Base-by-base conservation (phyloP, 2,888 invertebrate species). In the Aspidiotus destructor region DNA sequence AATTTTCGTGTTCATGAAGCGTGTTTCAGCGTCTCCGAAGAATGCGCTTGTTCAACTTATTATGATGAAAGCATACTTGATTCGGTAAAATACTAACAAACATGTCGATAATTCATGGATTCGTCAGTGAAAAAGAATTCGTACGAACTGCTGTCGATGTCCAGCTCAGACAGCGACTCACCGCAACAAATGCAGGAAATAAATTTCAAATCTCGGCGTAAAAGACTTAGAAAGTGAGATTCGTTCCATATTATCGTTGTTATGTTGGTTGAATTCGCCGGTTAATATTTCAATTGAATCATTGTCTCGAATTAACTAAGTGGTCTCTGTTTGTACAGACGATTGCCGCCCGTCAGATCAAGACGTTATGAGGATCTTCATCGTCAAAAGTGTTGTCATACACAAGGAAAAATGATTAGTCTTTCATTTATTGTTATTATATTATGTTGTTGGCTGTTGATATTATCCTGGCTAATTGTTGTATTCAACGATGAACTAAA, bases 131-230 rank as follows among this genome's bases (percentile, higher is more conserved):
- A 41, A 41, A 69, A 55, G 61, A 65, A 65, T 67, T 52, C 70
- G 44, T 70, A 70, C 57, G 70, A 70, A 60, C 65, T 70, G 53
- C 55, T 70, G n/a, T 65, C 64, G 15, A 65, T 70, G 61, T 61
- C 70, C 15, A 65, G 65, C 42, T 65, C 70, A n/a, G 70, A 70
- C 16, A 70, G 70, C 44, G 64, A 70, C 54, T 41, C 64, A 1
- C 64, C 60, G 11, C 65, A 53, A 10, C 65, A 64, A 40, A 40
- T 70, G 40, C 65, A 55, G 54, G 70, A 70, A 40, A 16, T 70
- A 54, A 42, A 60, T 55, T 60, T 69, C 42, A 64, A 67, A 53
- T 64, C 70, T 7, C 52, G 70, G 16, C 65, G 70, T 15, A 70
- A 70, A 55, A 44, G 61, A 28, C 60, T 65, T 7, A 64, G 64